phyloP scores from a whole-genome alignment of 2,888 invertebrate species.

The Drosophila differens region DNA sequence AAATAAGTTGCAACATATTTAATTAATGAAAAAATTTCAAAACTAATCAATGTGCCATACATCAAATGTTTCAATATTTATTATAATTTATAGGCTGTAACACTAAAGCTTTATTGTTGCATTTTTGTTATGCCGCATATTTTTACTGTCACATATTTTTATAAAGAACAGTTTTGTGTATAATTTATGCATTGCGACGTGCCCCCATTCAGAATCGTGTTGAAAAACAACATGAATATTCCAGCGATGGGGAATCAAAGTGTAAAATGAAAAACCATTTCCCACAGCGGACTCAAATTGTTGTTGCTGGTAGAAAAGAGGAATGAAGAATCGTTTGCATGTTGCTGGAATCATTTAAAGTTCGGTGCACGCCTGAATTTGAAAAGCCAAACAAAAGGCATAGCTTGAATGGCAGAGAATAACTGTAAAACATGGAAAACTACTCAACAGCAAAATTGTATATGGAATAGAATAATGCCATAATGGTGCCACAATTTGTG shows the following conservation, averaged over 20 bases:
- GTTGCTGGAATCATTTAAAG: slow-evolving; percentile 48
- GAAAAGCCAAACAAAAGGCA: slow-evolving; percentile 53
- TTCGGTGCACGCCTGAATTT: slow-evolving; percentile 38
- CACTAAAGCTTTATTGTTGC: neutral
- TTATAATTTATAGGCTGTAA: neutral
- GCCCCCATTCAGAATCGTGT: slow-evolving; percentile 20
- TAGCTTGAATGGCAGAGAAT: slow-evolving; percentile 28
- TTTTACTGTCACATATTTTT: slow-evolving; percentile 41
- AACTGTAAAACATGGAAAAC: slow-evolving; percentile 63
- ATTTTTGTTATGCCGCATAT: slow-evolving; percentile 11
- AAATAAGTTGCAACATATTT: neutral
- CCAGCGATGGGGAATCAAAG: slow-evolving; percentile 42
- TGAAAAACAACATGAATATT: slow-evolving; percentile 1
- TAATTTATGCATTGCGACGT: slow-evolving; percentile 52
- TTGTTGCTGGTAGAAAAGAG: neutral
- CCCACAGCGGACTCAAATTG: slow-evolving; percentile 31
- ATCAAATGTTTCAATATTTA: neutral
- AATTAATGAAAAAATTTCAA: neutral
- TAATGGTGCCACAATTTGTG: slow-evolving; percentile 29
- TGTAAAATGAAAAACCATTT: slow-evolving; percentile 58
- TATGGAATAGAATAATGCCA: slow-evolving; percentile 23
- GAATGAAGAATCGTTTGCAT: slow-evolving; percentile 43
- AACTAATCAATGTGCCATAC: neutral
- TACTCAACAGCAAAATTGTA: slow-evolving; percentile 45
- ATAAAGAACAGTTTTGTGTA: slow-evolving; percentile 49